Conservation (phyloP, 2,888 invertebrate species). For the Coelinius sp. region DNA sequence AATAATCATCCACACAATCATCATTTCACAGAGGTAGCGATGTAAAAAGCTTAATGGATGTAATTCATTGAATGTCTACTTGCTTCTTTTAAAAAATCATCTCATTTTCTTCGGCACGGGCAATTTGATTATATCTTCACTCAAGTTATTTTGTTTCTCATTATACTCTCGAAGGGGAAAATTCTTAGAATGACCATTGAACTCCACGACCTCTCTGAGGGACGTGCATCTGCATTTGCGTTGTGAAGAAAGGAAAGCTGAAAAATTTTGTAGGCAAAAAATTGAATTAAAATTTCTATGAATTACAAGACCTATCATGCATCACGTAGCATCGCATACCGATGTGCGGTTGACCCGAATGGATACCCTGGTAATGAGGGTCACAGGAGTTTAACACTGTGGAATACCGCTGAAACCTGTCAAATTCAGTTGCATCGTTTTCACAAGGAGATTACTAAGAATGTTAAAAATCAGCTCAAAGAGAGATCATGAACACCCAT, state of each 20-base stretch:
- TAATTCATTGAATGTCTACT: neutral
- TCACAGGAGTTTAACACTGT: neutral
- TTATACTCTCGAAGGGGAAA: slow-evolving; percentile 24
- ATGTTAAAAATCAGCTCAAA: neutral
- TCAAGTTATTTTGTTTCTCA: slow-evolving; percentile 27
- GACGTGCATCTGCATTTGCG: slow-evolving; percentile 29
- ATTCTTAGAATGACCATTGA: slow-evolving; percentile 30
- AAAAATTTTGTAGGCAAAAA: slow-evolving; percentile 1
- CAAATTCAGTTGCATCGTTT: neutral
- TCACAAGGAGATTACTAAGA: no score
- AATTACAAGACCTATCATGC: slow-evolving; percentile 1
- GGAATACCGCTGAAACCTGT: neutral
- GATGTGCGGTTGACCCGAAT: slow-evolving; percentile 1
- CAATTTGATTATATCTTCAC: slow-evolving; percentile 6
- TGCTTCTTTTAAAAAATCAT: slow-evolving; percentile 2
- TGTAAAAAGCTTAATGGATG: neutral
- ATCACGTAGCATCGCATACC: neutral
- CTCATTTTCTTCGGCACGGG: neutral
- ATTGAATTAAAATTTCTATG: slow-evolving; percentile 5
- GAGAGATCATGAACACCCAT: neutral
- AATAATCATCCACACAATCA: neutral
- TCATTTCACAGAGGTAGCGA: neutral
- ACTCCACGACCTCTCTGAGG: neutral
- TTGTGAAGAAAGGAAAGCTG: neutral
- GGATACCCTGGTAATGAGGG: neutral